Evolutionary conservation across 2,888 invertebrate species (phyloP).

Genomic region (Eucera pruinosa): DNA sequence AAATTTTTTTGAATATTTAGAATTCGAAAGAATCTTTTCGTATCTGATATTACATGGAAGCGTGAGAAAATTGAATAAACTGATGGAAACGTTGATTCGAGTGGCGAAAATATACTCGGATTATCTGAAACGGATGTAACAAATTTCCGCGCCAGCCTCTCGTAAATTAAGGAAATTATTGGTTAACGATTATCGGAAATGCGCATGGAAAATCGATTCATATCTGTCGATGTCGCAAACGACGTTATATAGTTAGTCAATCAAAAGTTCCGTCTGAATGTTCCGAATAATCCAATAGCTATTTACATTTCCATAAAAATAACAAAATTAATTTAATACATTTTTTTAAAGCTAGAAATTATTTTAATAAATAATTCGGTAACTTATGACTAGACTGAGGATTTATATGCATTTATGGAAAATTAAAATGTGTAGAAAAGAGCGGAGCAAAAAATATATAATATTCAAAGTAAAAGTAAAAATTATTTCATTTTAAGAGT

Average conservation of each 20-base stretch:
- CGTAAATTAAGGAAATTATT: constrained; percentile 29
- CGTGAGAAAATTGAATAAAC: background rate
- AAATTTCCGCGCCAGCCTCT: background rate
- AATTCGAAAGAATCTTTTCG: no score
- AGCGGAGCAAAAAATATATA: no score
- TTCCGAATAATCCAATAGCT: background rate
- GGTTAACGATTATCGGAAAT: constrained; percentile 36
- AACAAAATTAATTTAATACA: no score
- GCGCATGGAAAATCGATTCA: constrained; percentile 17
- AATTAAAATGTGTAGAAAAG: no score
- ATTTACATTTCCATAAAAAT: background rate
- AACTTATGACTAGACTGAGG: no score
- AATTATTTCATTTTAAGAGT: no score
- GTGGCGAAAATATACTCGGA: background rate
- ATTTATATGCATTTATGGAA: no score
- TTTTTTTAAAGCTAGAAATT: no score
- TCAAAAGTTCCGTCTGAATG: background rate
- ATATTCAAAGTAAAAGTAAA: no score
- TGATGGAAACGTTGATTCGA: background rate
- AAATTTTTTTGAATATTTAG: no score
- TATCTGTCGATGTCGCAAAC: constrained; percentile 15
- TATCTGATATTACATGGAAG: background rate
- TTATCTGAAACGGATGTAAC: background rate
- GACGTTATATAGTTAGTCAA: constrained; percentile 3
- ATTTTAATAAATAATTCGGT: no score